Evolutionary conservation across 2,888 invertebrate species (phyloP).

Genomic region (Eumerus sabulonum): DNA sequence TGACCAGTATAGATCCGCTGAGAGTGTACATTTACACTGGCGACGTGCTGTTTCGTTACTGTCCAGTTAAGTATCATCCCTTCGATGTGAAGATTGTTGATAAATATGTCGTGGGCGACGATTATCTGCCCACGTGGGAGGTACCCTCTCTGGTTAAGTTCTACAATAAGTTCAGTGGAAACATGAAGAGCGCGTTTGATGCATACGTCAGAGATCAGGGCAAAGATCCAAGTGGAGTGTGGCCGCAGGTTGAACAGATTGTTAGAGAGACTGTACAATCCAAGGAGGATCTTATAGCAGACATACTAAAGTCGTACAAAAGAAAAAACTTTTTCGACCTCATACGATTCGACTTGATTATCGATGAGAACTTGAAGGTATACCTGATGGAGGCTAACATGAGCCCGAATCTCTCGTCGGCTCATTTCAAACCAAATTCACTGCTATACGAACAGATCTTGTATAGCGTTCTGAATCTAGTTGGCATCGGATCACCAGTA

Average conservation of each 20-base stretch:
- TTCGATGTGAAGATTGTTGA: slow-evolving; percentile 89
- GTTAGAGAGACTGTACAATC: slow-evolving; percentile 84
- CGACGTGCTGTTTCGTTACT: slow-evolving; percentile 94
- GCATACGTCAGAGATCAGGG: slow-evolving; percentile 85
- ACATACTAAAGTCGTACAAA: slow-evolving; percentile 80
- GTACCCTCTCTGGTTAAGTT: slow-evolving; percentile 87
- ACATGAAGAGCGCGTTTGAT: slow-evolving; percentile 93
- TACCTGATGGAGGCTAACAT: slow-evolving; percentile 97
- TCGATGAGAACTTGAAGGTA: slow-evolving; percentile 92
- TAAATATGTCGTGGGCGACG: slow-evolving; percentile 96
- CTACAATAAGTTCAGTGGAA: slow-evolving; percentile 85
- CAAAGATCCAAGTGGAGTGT: slow-evolving; percentile 86
- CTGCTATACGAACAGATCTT: slow-evolving; percentile 95
- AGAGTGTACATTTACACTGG: slow-evolving; percentile 93
- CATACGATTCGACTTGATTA: slow-evolving; percentile 95
- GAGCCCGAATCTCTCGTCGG: slow-evolving; percentile 97
- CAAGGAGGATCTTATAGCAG: slow-evolving; percentile 86
- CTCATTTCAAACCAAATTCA: slow-evolving; percentile 93
- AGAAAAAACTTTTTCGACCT: slow-evolving; percentile 93
- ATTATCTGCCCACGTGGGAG: slow-evolving; percentile 96
- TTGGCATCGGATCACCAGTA: slow-evolving; percentile 84
- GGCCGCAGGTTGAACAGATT: slow-evolving; percentile 89
- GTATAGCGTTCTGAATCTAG: slow-evolving; percentile 88
- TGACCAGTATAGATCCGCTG: slow-evolving; percentile 94
- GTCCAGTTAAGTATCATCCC: slow-evolving; percentile 92